These are phyloP conservation scores for Rhynchophorus ferrugineus DNA, from an alignment of 1,140 invertebrate species.

Conservation along the genomic window DNA sequence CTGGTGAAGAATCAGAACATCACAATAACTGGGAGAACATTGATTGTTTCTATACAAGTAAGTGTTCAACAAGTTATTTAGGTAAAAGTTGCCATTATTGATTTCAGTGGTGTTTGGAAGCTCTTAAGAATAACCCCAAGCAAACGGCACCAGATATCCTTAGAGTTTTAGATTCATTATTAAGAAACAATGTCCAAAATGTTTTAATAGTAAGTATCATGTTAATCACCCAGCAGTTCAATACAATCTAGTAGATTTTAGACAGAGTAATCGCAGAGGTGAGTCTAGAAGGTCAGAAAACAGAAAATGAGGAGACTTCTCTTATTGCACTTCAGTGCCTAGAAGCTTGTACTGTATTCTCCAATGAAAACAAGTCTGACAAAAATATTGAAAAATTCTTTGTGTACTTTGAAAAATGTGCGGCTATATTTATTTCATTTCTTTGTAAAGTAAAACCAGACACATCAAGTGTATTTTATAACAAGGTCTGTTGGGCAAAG, in stretches of 20 bases:
- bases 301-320: conserved; percentile 15
- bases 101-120: conserved; percentile 39
- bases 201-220: not conserved
- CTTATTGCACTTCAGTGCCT: conserved; percentile 27
- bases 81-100: not conserved
- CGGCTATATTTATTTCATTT: conserved; percentile 24
- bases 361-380: not conserved
- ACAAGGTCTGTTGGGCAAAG: not conserved
- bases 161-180: conserved; percentile 30
- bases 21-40: conserved; percentile 37
- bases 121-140: conserved; percentile 30
- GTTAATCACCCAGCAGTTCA: not conserved
- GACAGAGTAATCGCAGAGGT: not conserved
- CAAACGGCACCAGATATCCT: conserved; percentile 33
- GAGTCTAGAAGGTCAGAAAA: not conserved
- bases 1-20: conserved; percentile 37
- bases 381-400: not conserved
- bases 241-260: not conserved
- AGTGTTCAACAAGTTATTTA: not conserved
- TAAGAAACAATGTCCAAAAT: conserved; percentile 24
- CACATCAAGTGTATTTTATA: not conserved
- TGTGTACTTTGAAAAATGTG: conserved; percentile 20
- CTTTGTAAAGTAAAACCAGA: conserved; percentile 1
- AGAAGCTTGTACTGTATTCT: conserved; percentile 26
- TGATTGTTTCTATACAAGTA: conserved; percentile 28